These are phyloP conservation scores for Mya arenaria DNA, from an alignment of 1,140 invertebrate species.

Conservation along the genomic window DNA sequence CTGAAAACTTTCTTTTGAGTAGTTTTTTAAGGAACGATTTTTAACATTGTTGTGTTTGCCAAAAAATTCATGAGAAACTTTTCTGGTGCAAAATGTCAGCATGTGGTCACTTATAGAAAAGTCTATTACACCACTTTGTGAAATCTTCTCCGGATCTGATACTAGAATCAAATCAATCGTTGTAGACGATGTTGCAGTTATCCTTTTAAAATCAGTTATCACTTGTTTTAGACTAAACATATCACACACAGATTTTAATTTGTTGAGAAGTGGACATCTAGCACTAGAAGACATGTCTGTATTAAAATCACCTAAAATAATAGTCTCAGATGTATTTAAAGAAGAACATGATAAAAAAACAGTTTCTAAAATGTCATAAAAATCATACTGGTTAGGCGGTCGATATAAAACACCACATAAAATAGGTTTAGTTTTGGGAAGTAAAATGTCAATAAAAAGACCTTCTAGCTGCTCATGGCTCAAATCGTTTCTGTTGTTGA, in stretches of 20 bases:
- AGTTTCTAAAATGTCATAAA: not conserved
- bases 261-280: not conserved
- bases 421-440: slow-evolving; percentile 14
- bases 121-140: slow-evolving; percentile 21
- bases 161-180: slow-evolving; percentile 8
- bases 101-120: slow-evolving; percentile 26
- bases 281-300: not conserved
- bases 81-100: slow-evolving; percentile 38
- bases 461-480: not conserved
- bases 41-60: slow-evolving; percentile 29
- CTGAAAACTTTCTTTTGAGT: too few species aligned
- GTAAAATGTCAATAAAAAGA: slow-evolving; percentile 8
- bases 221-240: slow-evolving; percentile 8
- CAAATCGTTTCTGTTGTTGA: slow-evolving; percentile 30
- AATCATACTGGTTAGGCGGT: not conserved
- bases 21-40: too few species aligned
- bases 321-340: not conserved
- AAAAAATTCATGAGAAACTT: not conserved
- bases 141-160: slow-evolving; percentile 12
- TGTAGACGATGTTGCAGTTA: not conserved
- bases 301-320: slow-evolving; percentile 9
- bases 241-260: not conserved
- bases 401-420: slow-evolving; percentile 19
- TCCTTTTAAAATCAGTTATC: not conserved
- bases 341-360: not conserved